phyloP scores from a whole-genome alignment of 2,797 vertebrate species.

The Tokudaia muenninki region DNA sequence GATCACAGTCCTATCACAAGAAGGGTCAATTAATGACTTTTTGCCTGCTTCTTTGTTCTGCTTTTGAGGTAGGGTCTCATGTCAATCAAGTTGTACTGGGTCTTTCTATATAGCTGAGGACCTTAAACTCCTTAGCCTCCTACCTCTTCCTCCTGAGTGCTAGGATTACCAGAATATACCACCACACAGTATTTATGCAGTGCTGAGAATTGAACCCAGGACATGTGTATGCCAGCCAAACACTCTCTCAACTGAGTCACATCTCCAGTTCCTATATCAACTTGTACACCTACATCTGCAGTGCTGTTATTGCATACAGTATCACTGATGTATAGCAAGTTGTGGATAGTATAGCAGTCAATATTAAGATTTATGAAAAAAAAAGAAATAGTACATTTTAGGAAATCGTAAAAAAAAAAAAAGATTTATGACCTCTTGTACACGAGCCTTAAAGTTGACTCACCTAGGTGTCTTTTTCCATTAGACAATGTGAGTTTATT shows the following conservation, averaged over 20 bases:
- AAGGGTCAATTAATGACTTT: slow-evolving; percentile 9
- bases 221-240: background rate
- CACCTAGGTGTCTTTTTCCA: slow-evolving; percentile 23
- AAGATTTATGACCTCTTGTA: slow-evolving; percentile 52
- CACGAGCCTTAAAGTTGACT: slow-evolving; percentile 46
- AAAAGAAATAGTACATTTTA: no score
- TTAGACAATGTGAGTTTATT: slow-evolving; percentile 26
- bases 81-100: background rate
- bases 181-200: background rate
- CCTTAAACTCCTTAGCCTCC: background rate
- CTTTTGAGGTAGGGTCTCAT: background rate
- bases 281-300: background rate
- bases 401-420: no score
- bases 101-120: background rate
- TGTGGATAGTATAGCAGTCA: background rate
- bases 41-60: background rate
- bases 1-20: background rate
- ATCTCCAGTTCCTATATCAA: background rate
- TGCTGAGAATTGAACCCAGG: background rate
- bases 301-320: slow-evolving; percentile 29
- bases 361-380: slow-evolving; percentile 12
- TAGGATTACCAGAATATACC: background rate
- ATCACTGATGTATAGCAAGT: slow-evolving; percentile 3
- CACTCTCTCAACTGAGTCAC: background rate
- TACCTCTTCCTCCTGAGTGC: background rate